Evolutionary conservation across 2,797 vertebrate genomes (phyloP), one percentile per base, ranked within the genome.

Genomic region (Chaenodraco wilsoni): DNA sequence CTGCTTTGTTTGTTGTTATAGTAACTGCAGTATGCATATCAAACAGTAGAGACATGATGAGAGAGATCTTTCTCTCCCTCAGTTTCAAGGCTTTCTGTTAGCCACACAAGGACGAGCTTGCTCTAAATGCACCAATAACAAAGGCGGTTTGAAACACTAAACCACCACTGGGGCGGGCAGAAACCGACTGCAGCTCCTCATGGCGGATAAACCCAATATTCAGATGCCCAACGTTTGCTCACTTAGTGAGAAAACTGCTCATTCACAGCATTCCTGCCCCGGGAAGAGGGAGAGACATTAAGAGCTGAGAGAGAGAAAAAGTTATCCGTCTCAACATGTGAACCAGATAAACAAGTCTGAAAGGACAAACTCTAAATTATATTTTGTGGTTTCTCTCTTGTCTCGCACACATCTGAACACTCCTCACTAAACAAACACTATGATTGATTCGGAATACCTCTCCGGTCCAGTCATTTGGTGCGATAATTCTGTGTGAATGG

Each of bases 1-100:
- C 51, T 68, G 82, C 77, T 84, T 83, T 90, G 85, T 91, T 88
- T 88, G 84, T 87, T 76, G 83, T 74, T 63, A 77, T 87, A 67
- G 86, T 76, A 90, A 90, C 91, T 45, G 48, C 41, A 44, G 23
- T 37, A 13, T 40, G 61, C 60, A 78, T 76, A 78, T 76, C 58
- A 71, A 76, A 67, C 50, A 50, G 27, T 19, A 60, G 67, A 58
- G 81, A 79, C 59, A 81, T n/a, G 46, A 57, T 56, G 63, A 81
- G 51, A 65, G 21, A 43, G 66, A 79, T 81, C 59, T 50, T 21
- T 40, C 54, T 23, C 45, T 46, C 31, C 67, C 33, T 84, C 21
- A 16, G 52, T 65, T 60, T 45, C 43, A 65, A 65, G 72, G 57
- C 73, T 77, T 76, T 71, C 59, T 37, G 61, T 65, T 52, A 56